Evolutionary conservation across 2,113 vertebrate species (phyloP).

Genomic region (Psettodes erumei): DNA sequence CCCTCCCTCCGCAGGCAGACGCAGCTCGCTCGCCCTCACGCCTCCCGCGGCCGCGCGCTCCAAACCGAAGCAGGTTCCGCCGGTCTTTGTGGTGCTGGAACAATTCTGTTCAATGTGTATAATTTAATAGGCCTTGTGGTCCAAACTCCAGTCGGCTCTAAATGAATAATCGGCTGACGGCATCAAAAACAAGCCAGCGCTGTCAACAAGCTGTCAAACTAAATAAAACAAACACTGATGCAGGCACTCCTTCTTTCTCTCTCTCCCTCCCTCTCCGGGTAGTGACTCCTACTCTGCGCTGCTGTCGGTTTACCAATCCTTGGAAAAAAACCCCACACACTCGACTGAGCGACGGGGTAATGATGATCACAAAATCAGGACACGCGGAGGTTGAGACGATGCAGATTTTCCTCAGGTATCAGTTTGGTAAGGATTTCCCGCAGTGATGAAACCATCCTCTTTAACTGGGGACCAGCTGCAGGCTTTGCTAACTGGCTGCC

Average conservation of each 20-base stretch:
- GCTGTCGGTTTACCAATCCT: conserved; percentile 18
- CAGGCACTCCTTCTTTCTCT: conserved; percentile 23
- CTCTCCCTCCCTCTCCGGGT: background rate
- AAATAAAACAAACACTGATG: conserved; percentile 69
- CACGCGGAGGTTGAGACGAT: background rate
- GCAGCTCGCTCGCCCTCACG: conserved; percentile 27
- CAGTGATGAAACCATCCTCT: background rate
- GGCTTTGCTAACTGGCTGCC: conserved; percentile 54
- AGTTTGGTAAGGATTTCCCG: conserved; percentile 10
- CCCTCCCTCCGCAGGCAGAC: conserved; percentile 40
- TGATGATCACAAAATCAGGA: conserved; percentile 26
- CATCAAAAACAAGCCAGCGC: conserved; percentile 66
- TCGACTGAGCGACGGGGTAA: background rate
- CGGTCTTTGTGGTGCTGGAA: conserved; percentile 41
- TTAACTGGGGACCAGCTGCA: conserved; percentile 29
- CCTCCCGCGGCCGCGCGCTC: conserved; percentile 35
- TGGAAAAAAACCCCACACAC: conserved; percentile 24
- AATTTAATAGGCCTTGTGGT: conserved; percentile 74
- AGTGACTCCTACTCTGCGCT: conserved; percentile 38
- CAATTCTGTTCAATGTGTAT: conserved; percentile 68
- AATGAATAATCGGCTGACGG: conserved; percentile 75
- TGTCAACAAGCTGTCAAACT: conserved; percentile 73
- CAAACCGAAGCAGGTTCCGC: conserved; percentile 52
- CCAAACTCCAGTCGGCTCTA: conserved; percentile 67
- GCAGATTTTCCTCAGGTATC: conserved; percentile 3